Conservation (phyloP, 2,113 vertebrate species). For the Micromys minutus region DNA sequence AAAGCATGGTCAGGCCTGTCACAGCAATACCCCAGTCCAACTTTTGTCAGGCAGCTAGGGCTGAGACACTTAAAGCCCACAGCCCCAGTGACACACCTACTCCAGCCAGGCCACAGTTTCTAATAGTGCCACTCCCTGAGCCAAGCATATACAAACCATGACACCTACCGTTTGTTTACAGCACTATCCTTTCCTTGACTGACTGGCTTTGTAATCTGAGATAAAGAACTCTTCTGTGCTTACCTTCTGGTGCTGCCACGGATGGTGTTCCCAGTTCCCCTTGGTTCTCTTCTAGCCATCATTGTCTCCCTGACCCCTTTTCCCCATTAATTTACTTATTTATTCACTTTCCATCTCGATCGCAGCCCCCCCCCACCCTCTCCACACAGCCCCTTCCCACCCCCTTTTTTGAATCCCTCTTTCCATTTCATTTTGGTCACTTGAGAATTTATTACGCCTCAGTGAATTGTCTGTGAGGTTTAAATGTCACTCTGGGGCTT, state of each 20-base stretch:
- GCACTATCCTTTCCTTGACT: neutral
- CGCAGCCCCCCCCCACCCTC: no score
- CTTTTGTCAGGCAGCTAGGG: no score
- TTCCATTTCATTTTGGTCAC: neutral
- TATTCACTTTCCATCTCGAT: no score
- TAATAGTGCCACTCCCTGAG: no score
- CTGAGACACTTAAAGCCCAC: no score
- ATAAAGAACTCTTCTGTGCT: neutral
- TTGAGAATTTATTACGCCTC: neutral
- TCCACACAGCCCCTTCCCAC: no score
- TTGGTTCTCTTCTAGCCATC: neutral
- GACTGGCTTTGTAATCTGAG: neutral
- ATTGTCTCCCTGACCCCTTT: neutral
- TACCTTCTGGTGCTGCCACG: neutral
- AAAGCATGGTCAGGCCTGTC: no score
- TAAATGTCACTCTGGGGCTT: neutral
- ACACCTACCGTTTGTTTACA: neutral
- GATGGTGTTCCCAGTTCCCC: neutral
- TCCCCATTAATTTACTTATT: no score
- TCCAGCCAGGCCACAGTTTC: no score
- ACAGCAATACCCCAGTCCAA: no score
- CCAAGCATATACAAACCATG: no score
- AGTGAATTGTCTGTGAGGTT: neutral
- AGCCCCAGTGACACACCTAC: no score
- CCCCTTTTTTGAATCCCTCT: neutral